These are phyloP conservation scores for Drosophila dunni DNA, from an alignment of 1,140 invertebrate genomes.

Conservation along the genomic window DNA sequence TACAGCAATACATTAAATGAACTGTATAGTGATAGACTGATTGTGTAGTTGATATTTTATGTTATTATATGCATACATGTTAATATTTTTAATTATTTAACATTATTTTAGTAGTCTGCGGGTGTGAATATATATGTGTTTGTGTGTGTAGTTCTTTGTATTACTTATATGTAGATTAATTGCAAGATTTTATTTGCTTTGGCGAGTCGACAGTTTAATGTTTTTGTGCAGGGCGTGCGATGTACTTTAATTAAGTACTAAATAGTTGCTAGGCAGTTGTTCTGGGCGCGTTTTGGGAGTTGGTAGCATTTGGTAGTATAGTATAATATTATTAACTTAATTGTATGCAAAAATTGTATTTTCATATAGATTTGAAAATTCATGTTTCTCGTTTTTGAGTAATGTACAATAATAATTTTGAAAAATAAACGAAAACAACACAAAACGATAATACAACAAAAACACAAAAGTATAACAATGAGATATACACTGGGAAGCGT, in stretches of 20 bases:
- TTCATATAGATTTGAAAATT: conserved; percentile 46
- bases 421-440: conserved; percentile 46
- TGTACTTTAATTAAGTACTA: conserved; percentile 22
- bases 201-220: conserved; percentile 25
- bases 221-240: conserved; percentile 48
- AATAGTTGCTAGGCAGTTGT: conserved; percentile 40
- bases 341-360: conserved; percentile 44
- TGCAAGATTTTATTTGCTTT: conserved; percentile 28
- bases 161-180: conserved; percentile 32
- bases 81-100: conserved; percentile 18
- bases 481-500: conserved; percentile 3
- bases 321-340: conserved; percentile 17
- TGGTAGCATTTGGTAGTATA: conserved; percentile 32
- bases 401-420: conserved; percentile 46
- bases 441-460: conserved; percentile 56
- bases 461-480: conserved; percentile 62
- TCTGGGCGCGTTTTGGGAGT: conserved; percentile 23
- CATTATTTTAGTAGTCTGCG: conserved; percentile 64
- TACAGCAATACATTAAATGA: conserved; percentile 49
- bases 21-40: conserved; percentile 18
- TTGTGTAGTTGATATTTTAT: conserved; percentile 33
- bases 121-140: conserved; percentile 57
- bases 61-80: conserved; percentile 36
- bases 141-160: conserved; percentile 36
- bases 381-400: conserved; percentile 44